A percentile compares a stretch with the other conserved stretches of the same genome.
Evolutionary conservation across 2,888 invertebrate species (phyloP).

Genomic region (Tiphia femorata): DNA sequence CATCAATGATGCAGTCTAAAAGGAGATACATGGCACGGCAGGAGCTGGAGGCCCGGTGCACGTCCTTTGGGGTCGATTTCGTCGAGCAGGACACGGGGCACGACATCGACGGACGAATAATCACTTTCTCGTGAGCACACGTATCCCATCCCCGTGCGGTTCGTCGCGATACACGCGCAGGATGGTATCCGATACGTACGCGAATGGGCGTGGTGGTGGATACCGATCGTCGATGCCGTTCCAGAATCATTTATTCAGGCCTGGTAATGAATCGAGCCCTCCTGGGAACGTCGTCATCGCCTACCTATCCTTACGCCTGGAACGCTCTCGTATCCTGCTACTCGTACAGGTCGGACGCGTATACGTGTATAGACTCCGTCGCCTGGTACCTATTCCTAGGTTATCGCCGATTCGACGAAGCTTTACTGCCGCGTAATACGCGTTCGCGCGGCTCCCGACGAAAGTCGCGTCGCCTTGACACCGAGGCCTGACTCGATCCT

Average conservation of each 20-base stretch:
- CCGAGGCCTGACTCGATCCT: too few relatives aligned
- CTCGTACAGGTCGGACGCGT: constrained; percentile 5
- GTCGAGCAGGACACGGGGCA: constrained; percentile 51
- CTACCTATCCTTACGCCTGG: constrained; percentile 31
- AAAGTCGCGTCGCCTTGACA: too few relatives aligned
- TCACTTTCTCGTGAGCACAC: constrained; percentile 55
- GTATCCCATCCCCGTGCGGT: background rate
- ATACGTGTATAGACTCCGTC: background rate
- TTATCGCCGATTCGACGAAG: too few relatives aligned
- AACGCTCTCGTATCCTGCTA: constrained; percentile 28
- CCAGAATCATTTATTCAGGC: constrained; percentile 61
- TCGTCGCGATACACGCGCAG: too few relatives aligned
- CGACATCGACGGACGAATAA: constrained; percentile 61
- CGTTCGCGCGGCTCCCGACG: too few relatives aligned
- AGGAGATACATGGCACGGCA: constrained; percentile 57
- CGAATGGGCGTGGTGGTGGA: background rate
- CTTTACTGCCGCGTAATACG: too few relatives aligned
- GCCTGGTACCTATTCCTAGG: background rate
- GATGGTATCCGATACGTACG: background rate
- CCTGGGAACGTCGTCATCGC: constrained; percentile 60
- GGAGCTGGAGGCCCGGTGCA: constrained; percentile 27
- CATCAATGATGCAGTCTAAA: constrained; percentile 66
- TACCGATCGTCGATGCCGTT: constrained; percentile 51
- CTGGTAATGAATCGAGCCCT: constrained; percentile 63
- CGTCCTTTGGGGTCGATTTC: constrained; percentile 65